phyloP scores from a whole-genome alignment of 2,113 vertebrate species.

The Anhinga rufa region DNA sequence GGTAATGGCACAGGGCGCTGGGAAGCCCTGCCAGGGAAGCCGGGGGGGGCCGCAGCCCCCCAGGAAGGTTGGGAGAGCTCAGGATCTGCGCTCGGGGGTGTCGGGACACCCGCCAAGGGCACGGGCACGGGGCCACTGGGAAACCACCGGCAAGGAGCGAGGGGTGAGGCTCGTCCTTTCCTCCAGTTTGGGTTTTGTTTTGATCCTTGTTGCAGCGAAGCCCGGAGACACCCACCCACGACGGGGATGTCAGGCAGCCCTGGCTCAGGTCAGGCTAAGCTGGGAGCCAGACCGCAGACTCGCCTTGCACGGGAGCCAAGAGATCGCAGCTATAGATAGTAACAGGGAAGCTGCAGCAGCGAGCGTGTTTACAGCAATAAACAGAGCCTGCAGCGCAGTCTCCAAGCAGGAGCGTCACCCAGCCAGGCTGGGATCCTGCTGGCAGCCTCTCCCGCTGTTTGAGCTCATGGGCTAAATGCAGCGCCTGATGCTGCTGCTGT shows the following conservation, averaged over 20 bases:
- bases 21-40: background rate
- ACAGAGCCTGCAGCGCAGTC: conserved; percentile 73
- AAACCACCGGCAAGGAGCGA: background rate
- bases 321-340: conserved; percentile 77
- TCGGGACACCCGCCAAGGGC: background rate
- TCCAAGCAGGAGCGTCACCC: conserved; percentile 71
- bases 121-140: background rate
- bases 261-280: conserved; percentile 60
- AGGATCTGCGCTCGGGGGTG: background rate
- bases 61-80: background rate
- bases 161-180: conserved; percentile 35
- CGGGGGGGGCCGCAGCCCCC: background rate
- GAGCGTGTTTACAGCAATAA: conserved; percentile 75
- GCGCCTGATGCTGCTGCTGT: conserved; percentile 46
- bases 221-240: conserved; percentile 60
- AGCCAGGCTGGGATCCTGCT: conserved; percentile 56
- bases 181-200: conserved; percentile 61
- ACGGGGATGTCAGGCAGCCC: conserved; percentile 46
- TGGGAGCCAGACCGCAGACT: conserved; percentile 61
- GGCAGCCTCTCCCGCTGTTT: conserved; percentile 55
- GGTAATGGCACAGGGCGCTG: background rate
- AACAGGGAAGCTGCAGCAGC: conserved; percentile 73
- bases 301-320: conserved; percentile 70
- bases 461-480: conserved; percentile 69
- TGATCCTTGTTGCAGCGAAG: conserved; percentile 41